A percentile compares a stretch with the other conserved stretches of the same genome.
Conservation (phyloP, 1,140 invertebrate genomes). For the Drosophila rhopaloa region DNA sequence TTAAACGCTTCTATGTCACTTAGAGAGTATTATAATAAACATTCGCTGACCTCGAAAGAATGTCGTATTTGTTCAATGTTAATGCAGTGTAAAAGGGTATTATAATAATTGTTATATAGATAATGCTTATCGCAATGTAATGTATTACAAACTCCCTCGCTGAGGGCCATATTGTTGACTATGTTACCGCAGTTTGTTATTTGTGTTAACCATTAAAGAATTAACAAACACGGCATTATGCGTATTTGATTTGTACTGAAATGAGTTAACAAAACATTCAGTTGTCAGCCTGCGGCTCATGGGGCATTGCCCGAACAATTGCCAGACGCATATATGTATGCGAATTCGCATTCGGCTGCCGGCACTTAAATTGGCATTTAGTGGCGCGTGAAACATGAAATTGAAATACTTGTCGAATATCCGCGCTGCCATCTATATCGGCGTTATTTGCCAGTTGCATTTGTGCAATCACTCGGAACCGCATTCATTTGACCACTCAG, state of each 20-base stretch:
- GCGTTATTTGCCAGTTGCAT: conserved; percentile 12
- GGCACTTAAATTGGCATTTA: conserved; percentile 60
- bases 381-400: conserved; percentile 62
- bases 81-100: neutral
- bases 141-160: conserved; percentile 7
- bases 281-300: conserved; percentile 9
- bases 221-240: conserved; percentile 17
- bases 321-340: conserved; percentile 13
- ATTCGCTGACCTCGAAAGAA: too few relatives aligned
- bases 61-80: neutral
- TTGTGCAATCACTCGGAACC: conserved; percentile 56
- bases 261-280: conserved; percentile 7
- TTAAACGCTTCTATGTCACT: neutral
- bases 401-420: conserved; percentile 61
- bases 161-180: conserved; percentile 16
- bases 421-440: conserved; percentile 33
- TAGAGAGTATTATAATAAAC: conserved; percentile 3
- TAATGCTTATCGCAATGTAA: conserved; percentile 13
- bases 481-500: conserved; percentile 63
- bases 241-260: conserved; percentile 5
- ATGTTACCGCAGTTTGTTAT: conserved; percentile 10
- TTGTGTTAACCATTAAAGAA: conserved; percentile 42
- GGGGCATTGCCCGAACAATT: conserved; percentile 34
- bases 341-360: conserved; percentile 12
- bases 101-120: neutral